Conservation (phyloP, 2,888 invertebrate species). For the Patella depressa region DNA sequence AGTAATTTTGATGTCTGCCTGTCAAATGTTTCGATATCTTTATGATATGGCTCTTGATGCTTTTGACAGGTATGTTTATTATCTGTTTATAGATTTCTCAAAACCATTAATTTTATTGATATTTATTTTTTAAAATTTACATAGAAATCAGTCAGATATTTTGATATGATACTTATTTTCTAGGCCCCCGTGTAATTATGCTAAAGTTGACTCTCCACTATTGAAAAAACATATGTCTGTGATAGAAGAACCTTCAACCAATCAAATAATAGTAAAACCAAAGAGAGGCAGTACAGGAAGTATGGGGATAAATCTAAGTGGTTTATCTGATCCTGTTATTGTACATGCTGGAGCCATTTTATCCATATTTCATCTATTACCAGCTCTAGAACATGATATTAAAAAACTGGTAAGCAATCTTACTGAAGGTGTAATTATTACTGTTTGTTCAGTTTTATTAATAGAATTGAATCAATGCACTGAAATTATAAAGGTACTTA, state of each 20-base stretch:
- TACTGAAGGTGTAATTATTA: neutral
- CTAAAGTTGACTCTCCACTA: conserved; percentile 49
- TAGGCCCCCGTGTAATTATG: conserved; percentile 44
- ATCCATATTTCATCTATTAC: conserved; percentile 90
- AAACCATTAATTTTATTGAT: neutral
- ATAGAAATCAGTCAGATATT: neutral
- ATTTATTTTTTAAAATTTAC: neutral
- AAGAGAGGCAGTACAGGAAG: conserved; percentile 68
- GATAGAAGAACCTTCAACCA: conserved; percentile 32
- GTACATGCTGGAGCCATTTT: conserved; percentile 92
- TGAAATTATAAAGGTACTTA: no score
- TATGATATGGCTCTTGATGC: conserved; percentile 96
- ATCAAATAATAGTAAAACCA: conserved; percentile 40
- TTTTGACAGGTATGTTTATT: conserved; percentile 83
- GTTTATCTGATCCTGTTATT: conserved; percentile 82
- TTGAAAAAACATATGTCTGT: conserved; percentile 52
- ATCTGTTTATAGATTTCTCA: neutral
- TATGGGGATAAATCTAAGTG: conserved; percentile 52
- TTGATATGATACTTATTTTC: conserved; percentile 15
- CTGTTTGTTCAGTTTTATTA: neutral
- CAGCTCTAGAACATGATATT: conserved; percentile 54
- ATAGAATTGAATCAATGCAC: no score
- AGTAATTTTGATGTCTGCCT: conserved; percentile 84
- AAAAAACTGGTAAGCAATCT: neutral
- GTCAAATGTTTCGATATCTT: conserved; percentile 87